Evolutionary conservation across 2,888 invertebrate genomes (phyloP).

Genomic region (Bruchidius siliquastri): DNA sequence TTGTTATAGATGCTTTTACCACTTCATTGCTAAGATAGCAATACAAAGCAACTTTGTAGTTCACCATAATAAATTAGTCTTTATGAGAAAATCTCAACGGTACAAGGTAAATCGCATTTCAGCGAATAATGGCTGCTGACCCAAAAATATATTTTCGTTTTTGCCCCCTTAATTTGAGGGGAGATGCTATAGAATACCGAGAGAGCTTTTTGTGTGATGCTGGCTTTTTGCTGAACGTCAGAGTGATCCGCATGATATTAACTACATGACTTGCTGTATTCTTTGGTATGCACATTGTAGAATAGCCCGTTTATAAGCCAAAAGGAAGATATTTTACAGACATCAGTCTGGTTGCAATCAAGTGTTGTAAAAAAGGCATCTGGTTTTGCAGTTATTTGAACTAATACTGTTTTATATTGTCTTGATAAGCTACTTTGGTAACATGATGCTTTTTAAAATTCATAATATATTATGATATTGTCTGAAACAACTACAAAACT

Average conservation of each 20-base stretch:
- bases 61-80: background rate
- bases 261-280: background rate
- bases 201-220: background rate
- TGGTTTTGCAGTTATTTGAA: no score
- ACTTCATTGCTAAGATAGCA: no score
- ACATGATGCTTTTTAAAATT: no score
- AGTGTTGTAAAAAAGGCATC: no score
- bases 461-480: no score
- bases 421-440: no score
- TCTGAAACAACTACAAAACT: no score
- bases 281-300: background rate
- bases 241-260: background rate
- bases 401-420: no score
- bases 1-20: no score
- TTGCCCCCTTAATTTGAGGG: background rate
- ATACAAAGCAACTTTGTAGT: background rate
- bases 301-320: background rate
- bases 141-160: background rate
- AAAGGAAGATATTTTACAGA: background rate
- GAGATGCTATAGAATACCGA: background rate
- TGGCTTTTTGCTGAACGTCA: background rate
- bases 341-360: no score
- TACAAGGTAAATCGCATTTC: background rate
- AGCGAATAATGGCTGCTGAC: background rate
- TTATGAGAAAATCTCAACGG: background rate